Base-by-base conservation (phyloP, 2,113 vertebrate species). In the Leptobrachium ailaonicum region DNA sequence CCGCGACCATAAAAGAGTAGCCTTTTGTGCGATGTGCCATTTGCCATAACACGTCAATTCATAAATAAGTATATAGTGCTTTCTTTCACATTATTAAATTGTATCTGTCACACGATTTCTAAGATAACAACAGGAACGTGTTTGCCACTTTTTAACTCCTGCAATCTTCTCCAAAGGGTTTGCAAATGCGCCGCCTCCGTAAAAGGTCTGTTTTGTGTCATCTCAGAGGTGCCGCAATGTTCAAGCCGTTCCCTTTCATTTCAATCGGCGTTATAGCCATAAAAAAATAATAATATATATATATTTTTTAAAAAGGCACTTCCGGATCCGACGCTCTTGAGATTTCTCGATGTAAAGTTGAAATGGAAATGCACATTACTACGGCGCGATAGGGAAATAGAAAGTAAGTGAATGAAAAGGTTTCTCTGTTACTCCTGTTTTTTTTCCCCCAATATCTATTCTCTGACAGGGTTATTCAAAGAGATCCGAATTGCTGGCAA, bases 1-100 rank as follows among this genome's bases (percentile, higher is more conserved):
- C 79, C 41, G 78, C 69, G 87, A 86, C 85, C 83, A 87, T 81
- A 82, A 87, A 83, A 77, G 86, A 85, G 72, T 0, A 2, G 71
- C 10, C 3, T 10, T 3, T 85, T 2, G 0, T 83, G 83, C 83
- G 83, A 83, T 86, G 79, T 88, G 77, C 72, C 84, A 84, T 82
- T 87, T 89, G 86, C 84, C 87, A 86, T 86, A 88, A 89, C 88
- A 90, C 84, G 81, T 87, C 78, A 88, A 88, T 89, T 75, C 71
- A 84, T 81, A 85, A 82, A 84, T 84, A 79, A 77, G 88, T 85
- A 84, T 73, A 86, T 85, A 83, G 77, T 75, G 74, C 78, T 74
- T 80, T 73, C 40, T 56, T 80, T 80, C 78, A 74, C 53, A 60
- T 80, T 80, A 74, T 74, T 67, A 80, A 80, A 80, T 60, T 80